Evolutionary conservation across 1,140 invertebrate genomes (phyloP).

Genomic region (Lordiphosa stackelbergi): DNA sequence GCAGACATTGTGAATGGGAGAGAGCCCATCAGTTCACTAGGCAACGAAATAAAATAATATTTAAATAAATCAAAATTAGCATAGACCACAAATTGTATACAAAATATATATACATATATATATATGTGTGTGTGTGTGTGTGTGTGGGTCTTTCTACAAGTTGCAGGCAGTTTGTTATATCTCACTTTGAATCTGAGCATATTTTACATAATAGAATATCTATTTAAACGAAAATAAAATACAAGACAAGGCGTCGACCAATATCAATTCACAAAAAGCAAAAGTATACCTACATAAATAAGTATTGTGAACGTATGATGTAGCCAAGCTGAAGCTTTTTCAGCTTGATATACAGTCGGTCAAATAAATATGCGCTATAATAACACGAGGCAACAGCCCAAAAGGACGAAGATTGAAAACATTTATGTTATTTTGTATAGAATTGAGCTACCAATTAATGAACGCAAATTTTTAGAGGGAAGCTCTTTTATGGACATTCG

Average conservation of each 20-base stretch:
- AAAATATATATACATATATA: background rate
- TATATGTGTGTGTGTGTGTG: background rate
- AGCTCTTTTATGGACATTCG: too few relatives aligned
- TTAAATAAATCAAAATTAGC: conserved; percentile 66
- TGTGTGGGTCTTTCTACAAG: conserved; percentile 24
- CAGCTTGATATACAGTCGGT: too few relatives aligned
- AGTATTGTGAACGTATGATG: too few relatives aligned
- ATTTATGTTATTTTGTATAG: too few relatives aligned
- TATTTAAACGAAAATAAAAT: conserved; percentile 60
- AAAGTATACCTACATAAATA: too few relatives aligned
- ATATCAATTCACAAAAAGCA: conserved; percentile 28
- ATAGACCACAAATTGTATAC: conserved; percentile 41
- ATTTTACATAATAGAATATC: conserved; percentile 66
- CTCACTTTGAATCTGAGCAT: conserved; percentile 35
- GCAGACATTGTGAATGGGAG: background rate
- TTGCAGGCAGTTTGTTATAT: conserved; percentile 12
- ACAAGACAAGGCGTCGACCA: conserved; percentile 21
- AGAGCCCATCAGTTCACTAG: conserved; percentile 26
- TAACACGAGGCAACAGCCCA: too few relatives aligned
- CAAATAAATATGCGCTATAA: too few relatives aligned
- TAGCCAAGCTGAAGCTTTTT: too few relatives aligned
- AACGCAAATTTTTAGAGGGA: too few relatives aligned
- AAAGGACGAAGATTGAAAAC: too few relatives aligned
- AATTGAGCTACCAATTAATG: too few relatives aligned
- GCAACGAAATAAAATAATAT: conserved; percentile 59